These are phyloP conservation scores for Adoxophyes honmai DNA, from an alignment of 1,140 invertebrate species.

Conservation along the genomic window DNA sequence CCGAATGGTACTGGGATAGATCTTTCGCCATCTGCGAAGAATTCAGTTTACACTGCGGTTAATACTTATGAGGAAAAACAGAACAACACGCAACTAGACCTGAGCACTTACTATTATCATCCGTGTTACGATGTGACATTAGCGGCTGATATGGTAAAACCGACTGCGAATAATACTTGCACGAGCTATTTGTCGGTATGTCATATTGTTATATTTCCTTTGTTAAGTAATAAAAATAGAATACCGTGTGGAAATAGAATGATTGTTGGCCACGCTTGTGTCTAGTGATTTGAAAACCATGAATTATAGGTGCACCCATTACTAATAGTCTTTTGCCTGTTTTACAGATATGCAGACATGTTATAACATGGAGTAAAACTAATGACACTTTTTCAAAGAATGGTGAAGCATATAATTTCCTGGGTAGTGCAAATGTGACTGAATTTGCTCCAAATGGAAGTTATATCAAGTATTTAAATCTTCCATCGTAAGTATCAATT, in stretches of 20 bases:
- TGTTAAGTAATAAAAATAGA: constrained; percentile 1
- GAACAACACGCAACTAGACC: constrained; percentile 33
- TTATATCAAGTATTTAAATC: constrained; percentile 51
- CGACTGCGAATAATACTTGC: constrained; percentile 33
- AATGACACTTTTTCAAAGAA: constrained; percentile 31
- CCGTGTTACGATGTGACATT: constrained; percentile 50
- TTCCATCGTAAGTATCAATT: constrained; percentile 58
- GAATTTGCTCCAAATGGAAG: constrained; percentile 46
- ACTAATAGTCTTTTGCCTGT: too few species aligned
- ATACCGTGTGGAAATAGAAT: constrained; percentile 7
- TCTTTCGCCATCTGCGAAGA: constrained; percentile 40
- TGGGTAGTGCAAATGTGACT: constrained; percentile 44
- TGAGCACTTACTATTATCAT: constrained; percentile 63
- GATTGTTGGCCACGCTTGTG: neutral
- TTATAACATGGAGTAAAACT: constrained; percentile 30
- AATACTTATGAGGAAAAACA: constrained; percentile 37
- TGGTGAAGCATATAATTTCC: constrained; percentile 37
- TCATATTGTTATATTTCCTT: constrained; percentile 18
- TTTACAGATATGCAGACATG: constrained; percentile 55
- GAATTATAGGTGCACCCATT: too few species aligned
- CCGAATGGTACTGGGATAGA: constrained; percentile 72
- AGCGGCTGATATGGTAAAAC: constrained; percentile 25
- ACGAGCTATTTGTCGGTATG: constrained; percentile 48
- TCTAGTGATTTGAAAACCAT: neutral
- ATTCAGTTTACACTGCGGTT: constrained; percentile 41